Evolutionary conservation across 2,888 invertebrate species (phyloP), one percentile per base, ranked within the genome.

Genomic region (Lysandra bellargus): DNA sequence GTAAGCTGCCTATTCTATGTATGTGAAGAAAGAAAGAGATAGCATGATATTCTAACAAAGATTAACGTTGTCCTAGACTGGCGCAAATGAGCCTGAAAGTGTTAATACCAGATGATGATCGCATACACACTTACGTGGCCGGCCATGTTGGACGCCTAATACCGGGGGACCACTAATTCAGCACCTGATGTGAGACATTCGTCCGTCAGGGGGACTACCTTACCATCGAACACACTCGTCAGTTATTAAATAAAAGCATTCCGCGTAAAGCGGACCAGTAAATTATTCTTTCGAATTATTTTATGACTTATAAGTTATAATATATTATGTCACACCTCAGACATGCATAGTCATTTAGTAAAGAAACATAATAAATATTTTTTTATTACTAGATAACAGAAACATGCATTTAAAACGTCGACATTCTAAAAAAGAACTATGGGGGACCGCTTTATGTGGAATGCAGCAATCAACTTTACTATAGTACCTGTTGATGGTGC

Each of bases 401-500:
- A 23, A 23, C 23, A 23, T 23, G 23, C 23, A 23, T 23, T 23
- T 23, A 23, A 23, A 23, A 23, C 23, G 23, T 23, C 23, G 23
- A 23, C 23, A 23, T 23, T 23, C 23, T 23, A 23, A 23, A 23
- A 23, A 23, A 23, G 0, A 23, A 49, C 9, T 49, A 23, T 49
- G 49, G 49, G 49, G 49, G 49, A 17, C 30, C 12, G 33, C 33
- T 33, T 30, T 1, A 30, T 33, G 64, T 69, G 64, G 12, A 69
- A 69, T 69, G 61, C 23, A 60, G n/a, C 6, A 23, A 61, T 61
- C n/a, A 23, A 64, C 2, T 17, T 69, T 4, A 37, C 9, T 69
- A 12, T 14, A 12, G 79, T 84, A 90, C 93, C 93, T 91, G 93
- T 86, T 91, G 93, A 85, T 94, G 93, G 85, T 92, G 93, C 80